Conservation (phyloP, 2,113 vertebrate species). For the Mustela lutreola region DNA sequence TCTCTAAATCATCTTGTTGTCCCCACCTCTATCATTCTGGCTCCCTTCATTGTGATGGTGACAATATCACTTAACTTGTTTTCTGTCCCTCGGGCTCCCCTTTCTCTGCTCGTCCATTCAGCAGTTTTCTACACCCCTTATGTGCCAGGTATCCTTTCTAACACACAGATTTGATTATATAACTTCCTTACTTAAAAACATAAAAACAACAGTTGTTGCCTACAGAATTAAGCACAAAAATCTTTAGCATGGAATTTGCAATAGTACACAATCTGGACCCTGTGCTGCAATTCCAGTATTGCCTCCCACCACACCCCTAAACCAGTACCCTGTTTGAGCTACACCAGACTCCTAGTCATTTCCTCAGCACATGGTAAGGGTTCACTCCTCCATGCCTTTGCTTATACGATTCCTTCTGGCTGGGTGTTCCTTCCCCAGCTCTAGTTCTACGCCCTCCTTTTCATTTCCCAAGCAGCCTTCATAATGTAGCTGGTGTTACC, state of each 20-base stretch:
- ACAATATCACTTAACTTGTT: background rate
- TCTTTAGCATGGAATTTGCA: background rate
- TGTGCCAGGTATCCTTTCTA: background rate
- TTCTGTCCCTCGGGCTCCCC: background rate
- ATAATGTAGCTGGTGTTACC: rapidly evolving
- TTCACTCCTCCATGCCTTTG: background rate
- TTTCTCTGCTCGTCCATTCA: background rate
- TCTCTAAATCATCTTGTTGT: background rate
- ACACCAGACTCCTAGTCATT: background rate
- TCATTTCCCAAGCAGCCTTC: background rate
- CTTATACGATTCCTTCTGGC: background rate
- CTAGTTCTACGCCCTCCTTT: background rate
- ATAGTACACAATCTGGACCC: no score
- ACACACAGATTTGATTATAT: background rate
- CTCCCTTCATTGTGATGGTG: background rate
- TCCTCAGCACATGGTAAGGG: background rate
- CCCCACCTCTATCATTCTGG: background rate
- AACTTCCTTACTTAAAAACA: background rate
- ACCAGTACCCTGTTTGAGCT: background rate
- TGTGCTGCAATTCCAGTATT: background rate
- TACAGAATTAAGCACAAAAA: background rate
- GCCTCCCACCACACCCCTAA: no score
- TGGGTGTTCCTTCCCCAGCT: background rate
- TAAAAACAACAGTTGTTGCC: background rate
- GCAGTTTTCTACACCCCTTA: background rate